Conservation (phyloP, 2,888 invertebrate genomes). For the Acutogordius australiensis region DNA sequence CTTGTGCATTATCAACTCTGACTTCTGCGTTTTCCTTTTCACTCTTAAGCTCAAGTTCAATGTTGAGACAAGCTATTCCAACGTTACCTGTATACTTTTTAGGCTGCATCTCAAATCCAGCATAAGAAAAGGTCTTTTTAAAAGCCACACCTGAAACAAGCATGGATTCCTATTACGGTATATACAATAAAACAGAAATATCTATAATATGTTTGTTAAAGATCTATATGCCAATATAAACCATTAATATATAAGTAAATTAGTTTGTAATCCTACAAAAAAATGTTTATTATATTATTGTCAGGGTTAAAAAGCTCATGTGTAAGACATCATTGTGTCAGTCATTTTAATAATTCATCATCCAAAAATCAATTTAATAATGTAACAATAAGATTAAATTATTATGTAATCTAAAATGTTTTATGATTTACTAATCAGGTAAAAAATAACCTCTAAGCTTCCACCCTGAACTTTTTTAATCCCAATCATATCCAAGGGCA, state of each 20-base stretch:
- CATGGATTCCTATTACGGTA: conserved; percentile 43
- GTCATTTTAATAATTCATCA: no score
- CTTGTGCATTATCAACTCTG: conserved; percentile 56
- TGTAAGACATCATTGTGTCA: neutral
- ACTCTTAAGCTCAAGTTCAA: conserved; percentile 84
- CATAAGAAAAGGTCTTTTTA: conserved; percentile 97
- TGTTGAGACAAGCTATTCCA: conserved; percentile 76
- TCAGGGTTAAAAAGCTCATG: neutral
- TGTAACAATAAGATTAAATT: no score
- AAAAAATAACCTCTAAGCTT: conserved; percentile 26
- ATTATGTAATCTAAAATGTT: no score
- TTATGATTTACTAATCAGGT: no score
- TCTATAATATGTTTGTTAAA: no score
- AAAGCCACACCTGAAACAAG: conserved; percentile 81
- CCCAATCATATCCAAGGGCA: conserved; percentile 93
- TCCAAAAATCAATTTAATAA: no score
- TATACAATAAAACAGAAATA: conserved; percentile 9
- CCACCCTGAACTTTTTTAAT: conserved; percentile 62
- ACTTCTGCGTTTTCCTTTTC: conserved; percentile 95
- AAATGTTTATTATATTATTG: no score
- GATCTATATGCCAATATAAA: no score
- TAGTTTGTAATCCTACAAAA: no score
- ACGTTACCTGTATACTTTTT: conserved; percentile 51
- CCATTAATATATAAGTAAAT: no score
- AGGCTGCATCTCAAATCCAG: conserved; percentile 98